A percentile compares a stretch with the other conserved stretches of the same genome.
phyloP scores from a whole-genome alignment of 2,113 vertebrate species.

The Neogale vison region DNA sequence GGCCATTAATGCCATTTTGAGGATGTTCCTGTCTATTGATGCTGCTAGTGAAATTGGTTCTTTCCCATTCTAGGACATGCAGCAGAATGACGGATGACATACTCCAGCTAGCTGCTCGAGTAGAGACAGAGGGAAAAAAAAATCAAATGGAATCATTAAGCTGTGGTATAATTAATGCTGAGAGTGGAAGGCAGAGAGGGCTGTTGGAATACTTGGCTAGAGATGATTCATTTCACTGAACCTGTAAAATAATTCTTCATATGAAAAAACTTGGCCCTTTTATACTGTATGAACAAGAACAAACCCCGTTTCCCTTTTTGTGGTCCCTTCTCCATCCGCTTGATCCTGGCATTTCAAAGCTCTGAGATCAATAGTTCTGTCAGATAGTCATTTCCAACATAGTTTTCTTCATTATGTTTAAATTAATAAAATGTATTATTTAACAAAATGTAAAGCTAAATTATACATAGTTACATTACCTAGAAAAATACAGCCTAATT shows the following conservation, averaged over 20 bases:
- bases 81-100: background rate
- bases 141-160: background rate
- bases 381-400: constrained; percentile 43
- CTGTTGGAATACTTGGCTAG: background rate
- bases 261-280: background rate
- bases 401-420: constrained; percentile 69
- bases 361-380: constrained; percentile 53
- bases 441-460: constrained; percentile 69
- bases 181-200: accelerated
- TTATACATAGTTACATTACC: constrained; percentile 59
- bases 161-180: background rate
- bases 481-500: constrained; percentile 59
- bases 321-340: background rate
- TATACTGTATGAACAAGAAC: background rate
- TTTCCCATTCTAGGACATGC: background rate
- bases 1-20: background rate
- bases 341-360: constrained; percentile 19
- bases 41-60: background rate
- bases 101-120: background rate
- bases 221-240: background rate
- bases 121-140: background rate
- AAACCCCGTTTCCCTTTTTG: background rate
- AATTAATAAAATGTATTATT: constrained; percentile 74
- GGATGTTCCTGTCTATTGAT: background rate
- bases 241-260: background rate